Evolutionary conservation across 1,140 invertebrate genomes (phyloP), one percentile per base, ranked within the genome.

Genomic region (Odontomachus brunneus): DNA sequence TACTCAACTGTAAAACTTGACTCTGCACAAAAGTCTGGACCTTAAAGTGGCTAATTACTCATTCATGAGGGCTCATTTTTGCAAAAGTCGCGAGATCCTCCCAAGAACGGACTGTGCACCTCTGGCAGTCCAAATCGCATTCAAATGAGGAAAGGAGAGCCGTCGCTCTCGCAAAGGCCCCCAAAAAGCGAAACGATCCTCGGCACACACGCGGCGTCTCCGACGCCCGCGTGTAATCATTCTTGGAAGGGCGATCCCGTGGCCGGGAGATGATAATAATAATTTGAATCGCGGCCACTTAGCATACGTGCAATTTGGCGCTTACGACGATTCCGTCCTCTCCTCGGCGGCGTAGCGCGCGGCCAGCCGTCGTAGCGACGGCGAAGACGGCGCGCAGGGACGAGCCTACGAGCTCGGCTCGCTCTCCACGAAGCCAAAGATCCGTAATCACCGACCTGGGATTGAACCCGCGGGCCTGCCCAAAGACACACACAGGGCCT

Each of bases 301-400:
- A 93, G 90, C 90, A 91, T 92, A 91, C 87, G 91, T 92, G 85
- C 90, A 92, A 93, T 92, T 92, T 92, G 84, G 87, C 84, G 89
- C 82, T 91, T 90, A 91, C 84, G 90, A 91, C 85, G 88, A 91
- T 91, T 91, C 86, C 88, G 84, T 82, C 76, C 73, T 81, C 60
- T 26, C 60, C 51, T 22, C 29, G 3, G 81, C 51, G 29, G 29
- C 29, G 62, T 14, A 26, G 33, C 63, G 55, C 78, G 7, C 53
- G 63, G 53, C 49, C 69, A 44, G n/a, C 63, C 63, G 48, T 85
- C 51, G 65, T 29, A 62, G 24, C 63, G 29, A 44, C 44, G 57
- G n/a, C 59, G 17, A 55, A 38, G 60, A 63, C 24, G 62, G 62
- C 24, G 14, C 17, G 49, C 51, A 75, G 57, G 69, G 71, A 85